These are phyloP conservation scores for Ectropis grisescens DNA, from an alignment of 1,140 invertebrate genomes.

Conservation along the genomic window DNA sequence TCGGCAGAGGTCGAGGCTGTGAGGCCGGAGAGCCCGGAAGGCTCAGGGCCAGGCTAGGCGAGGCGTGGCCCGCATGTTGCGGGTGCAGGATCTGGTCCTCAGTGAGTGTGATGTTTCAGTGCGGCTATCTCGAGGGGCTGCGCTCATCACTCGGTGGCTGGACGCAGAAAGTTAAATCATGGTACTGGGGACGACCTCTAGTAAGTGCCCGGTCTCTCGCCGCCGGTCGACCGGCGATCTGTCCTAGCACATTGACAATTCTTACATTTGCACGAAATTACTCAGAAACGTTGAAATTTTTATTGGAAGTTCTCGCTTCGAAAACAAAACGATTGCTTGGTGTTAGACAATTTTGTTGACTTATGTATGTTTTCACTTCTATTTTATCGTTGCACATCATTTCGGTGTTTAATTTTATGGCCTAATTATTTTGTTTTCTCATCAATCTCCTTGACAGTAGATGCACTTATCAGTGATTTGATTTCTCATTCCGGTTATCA, in stretches of 20 bases:
- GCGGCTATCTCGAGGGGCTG: constrained; percentile 92
- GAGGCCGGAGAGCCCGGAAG: constrained; percentile 5
- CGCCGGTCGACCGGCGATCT: constrained; percentile 47
- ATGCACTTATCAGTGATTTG: constrained; percentile 21
- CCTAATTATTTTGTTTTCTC: constrained; percentile 25
- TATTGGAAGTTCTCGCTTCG: constrained; percentile 57
- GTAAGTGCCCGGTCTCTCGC: constrained; percentile 76
- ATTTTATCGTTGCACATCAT: constrained; percentile 53
- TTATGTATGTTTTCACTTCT: constrained; percentile 52
- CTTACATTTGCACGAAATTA: constrained; percentile 61
- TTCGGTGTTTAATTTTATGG: constrained; percentile 40
- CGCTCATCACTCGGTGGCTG: constrained; percentile 91
- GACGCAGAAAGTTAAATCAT: constrained; percentile 94
- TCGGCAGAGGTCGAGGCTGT: constrained; percentile 1
- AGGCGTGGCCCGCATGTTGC: constrained; percentile 3
- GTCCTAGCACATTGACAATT: constrained; percentile 61
- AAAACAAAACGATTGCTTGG: constrained; percentile 51
- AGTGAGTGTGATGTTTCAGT: constrained; percentile 75
- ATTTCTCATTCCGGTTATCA: constrained; percentile 27
- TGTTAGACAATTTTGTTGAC: constrained; percentile 47
- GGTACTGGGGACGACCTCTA: constrained; percentile 95
- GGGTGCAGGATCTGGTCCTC: constrained; percentile 39
- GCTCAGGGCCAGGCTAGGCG: constrained; percentile 8
- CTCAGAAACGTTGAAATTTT: constrained; percentile 24
- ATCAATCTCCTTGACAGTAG: constrained; percentile 24